phyloP scores from a whole-genome alignment of 2,797 vertebrate species.

The Schizothorax lantsangensis region DNA sequence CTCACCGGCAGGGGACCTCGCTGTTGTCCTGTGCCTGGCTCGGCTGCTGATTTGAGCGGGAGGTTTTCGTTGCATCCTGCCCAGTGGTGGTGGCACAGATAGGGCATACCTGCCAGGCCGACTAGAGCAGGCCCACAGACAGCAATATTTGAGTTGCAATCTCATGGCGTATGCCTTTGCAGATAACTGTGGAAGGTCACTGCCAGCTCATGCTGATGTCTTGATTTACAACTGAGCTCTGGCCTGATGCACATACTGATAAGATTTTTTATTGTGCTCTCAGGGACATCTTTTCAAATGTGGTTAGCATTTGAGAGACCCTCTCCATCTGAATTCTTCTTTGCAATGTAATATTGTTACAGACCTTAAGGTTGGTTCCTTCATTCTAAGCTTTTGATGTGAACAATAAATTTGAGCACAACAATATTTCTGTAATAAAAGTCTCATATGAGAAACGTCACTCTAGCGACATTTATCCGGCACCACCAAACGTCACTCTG shows the following conservation, averaged over 20 bases:
- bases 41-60: background rate
- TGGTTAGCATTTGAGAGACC: constrained; percentile 24
- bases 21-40: background rate
- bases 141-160: constrained; percentile 29
- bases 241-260: constrained; percentile 56
- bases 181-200: constrained; percentile 61
- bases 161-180: constrained; percentile 27
- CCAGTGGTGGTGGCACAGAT: constrained; percentile 20
- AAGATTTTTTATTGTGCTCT: constrained; percentile 45
- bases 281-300: constrained; percentile 43
- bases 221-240: constrained; percentile 35
- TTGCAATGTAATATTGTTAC: constrained; percentile 12
- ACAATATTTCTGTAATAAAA: constrained; percentile 34
- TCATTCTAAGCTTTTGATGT: constrained; percentile 20
- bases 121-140: constrained; percentile 20
- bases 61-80: background rate
- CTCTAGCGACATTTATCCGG: background rate
- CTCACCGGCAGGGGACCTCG: background rate
- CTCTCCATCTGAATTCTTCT: background rate
- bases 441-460: constrained; percentile 28
- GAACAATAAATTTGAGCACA: constrained; percentile 29
- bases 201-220: constrained; percentile 41
- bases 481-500: background rate
- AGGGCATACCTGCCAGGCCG: constrained; percentile 18
- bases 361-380: constrained; percentile 21